Evolutionary conservation across 2,888 invertebrate genomes (phyloP), one percentile per base, ranked within the genome.

Genomic region (Eristalis intricaria): DNA sequence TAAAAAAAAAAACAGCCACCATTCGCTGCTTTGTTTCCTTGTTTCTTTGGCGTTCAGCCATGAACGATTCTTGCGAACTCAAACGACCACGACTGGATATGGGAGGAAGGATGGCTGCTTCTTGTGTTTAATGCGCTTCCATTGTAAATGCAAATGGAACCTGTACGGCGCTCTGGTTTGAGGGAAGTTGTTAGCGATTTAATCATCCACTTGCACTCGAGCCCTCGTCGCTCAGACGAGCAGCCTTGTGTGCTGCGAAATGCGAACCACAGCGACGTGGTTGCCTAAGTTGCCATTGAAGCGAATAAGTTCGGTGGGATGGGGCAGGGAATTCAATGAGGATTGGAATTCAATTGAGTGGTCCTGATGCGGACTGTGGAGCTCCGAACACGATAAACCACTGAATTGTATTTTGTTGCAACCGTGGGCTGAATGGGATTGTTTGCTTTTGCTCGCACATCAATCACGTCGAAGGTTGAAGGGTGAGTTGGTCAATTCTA

Each of bases 91-190:
- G n/a, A 5, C n/a, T 38, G 35, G 50, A n/a, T n/a, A 50, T 7
- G 50, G 43, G 43, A 3, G 4, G n/a, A 2, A n/a, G 4, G n/a
- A 19, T 19, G 4, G 50, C 19, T 50, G n/a, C 43, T 76, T 70
- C 38, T 26, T 22, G 26, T 10, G 26, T 35, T 26, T 63, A 76
- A 82, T 77, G 77, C 66, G 66, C 68, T 83, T 78, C 29, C 22
- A 26, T 29, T 60, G 82, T 77, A 40, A 83, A 71, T 83, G 70
- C 66, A 83, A 77, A 76, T 82, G 70, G 75, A 65, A 32, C n/a
- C n/a, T 32, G 65, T 83, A 29, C 38, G 50, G 5, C 1, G 50
- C 50, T 3, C 23, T 43, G 69, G 69, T 61, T 68, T 69, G 58
- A 15, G 22, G 38, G 63, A 4, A 32, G 38, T 15, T 61, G 43